Evolutionary conservation across 2,797 vertebrate genomes (phyloP).

Genomic region (Syngnathus rostellatus): DNA sequence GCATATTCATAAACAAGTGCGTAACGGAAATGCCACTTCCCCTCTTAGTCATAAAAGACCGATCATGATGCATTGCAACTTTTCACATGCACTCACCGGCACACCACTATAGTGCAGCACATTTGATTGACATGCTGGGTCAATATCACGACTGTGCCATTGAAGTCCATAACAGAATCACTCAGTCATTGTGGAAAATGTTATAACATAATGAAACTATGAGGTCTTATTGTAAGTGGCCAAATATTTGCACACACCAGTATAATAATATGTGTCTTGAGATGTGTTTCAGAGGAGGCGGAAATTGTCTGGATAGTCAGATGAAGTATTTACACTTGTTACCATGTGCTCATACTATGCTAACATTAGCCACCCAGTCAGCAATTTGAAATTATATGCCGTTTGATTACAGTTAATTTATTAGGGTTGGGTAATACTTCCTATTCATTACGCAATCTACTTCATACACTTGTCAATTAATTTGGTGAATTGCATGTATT

Average conservation of each 20-base stretch:
- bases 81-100: neutral
- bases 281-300: neutral
- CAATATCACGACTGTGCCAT: neutral
- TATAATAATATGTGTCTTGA: neutral
- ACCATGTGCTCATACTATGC: too few species aligned
- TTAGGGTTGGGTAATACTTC: too few species aligned
- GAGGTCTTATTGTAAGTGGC: neutral
- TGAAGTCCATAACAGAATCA: neutral
- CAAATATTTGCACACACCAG: too few species aligned
- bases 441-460: too few species aligned
- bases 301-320: neutral
- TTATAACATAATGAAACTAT: neutral
- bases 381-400: too few species aligned
- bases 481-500: neutral
- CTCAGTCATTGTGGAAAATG: neutral
- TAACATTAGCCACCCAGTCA: too few species aligned
- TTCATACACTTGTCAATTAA: too few species aligned
- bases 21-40: neutral
- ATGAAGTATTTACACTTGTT: neutral
- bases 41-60: neutral
- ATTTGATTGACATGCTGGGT: neutral
- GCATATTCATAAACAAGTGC: neutral
- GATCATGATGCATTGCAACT: neutral
- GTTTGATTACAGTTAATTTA: too few species aligned
- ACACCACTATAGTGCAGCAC: neutral